Percentiles rank a stretch among this genome's conserved stretches.
phyloP scores from a whole-genome alignment of 2,888 invertebrate species.

The Galeruca laticollis region DNA sequence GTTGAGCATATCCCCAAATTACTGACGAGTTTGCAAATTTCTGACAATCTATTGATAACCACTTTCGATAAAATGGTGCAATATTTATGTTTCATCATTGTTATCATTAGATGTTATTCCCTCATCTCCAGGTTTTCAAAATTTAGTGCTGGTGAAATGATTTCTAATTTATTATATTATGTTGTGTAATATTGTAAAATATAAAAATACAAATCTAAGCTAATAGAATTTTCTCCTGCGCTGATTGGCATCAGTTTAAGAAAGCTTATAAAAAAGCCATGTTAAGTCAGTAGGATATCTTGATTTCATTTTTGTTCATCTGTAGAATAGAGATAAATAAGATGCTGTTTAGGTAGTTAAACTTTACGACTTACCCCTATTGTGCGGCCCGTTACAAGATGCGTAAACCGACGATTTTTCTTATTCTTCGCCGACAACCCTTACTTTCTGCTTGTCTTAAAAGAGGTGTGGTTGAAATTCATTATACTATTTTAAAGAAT shows the following conservation, averaged over 20 bases:
- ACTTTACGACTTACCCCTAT: slow-evolving; percentile 55
- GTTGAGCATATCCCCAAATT: too few species aligned
- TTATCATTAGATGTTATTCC: too few species aligned
- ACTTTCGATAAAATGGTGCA: too few species aligned
- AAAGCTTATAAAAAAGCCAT: slow-evolving; percentile 8
- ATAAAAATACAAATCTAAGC: background rate
- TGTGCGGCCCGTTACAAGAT: slow-evolving; percentile 55
- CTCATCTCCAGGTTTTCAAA: too few species aligned
- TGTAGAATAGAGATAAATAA: slow-evolving; percentile 44
- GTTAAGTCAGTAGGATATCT: slow-evolving; percentile 33
- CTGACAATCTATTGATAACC: too few species aligned
- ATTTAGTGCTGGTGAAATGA: too few species aligned
- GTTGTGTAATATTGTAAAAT: background rate
- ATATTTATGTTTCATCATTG: too few species aligned
- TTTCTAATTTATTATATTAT: too few species aligned
- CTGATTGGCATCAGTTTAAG: background rate
- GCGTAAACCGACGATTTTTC: slow-evolving; percentile 58
- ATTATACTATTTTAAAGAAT: slow-evolving; percentile 43
- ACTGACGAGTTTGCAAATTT: too few species aligned
- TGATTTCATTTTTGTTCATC: slow-evolving; percentile 39
- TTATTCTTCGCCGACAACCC: slow-evolving; percentile 53
- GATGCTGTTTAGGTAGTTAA: slow-evolving; percentile 54
- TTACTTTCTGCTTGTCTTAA: slow-evolving; percentile 50
- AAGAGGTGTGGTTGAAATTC: slow-evolving; percentile 48
- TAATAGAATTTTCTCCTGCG: background rate